Base-by-base conservation (phyloP, 2,113 vertebrate genomes). In the Bothrops jararaca region DNA sequence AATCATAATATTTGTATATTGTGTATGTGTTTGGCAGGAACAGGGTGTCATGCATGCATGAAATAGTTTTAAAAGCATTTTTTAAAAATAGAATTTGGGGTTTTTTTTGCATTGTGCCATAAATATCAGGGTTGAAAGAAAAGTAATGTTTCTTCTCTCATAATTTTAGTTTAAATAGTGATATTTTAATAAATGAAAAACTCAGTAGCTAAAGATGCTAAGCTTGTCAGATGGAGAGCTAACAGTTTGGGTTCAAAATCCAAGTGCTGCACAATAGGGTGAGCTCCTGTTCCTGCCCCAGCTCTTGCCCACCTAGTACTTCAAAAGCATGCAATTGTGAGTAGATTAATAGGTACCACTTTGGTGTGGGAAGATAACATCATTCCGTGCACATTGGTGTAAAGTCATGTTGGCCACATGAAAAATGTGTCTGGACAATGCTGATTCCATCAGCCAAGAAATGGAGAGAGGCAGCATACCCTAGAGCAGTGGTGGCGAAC, bases 181-280 rank as follows among this genome's bases (percentile, higher is more conserved):
- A 39, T 39, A 39, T 74, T 69, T 74, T 34, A 34, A 34, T 34
- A 74, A 74, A 74, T 74, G n/a, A 80, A 39, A 80, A 6, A 80
- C 11, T 4, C 4, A 1, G 60, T 12, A 69, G 4, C n/a, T 69
- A 69, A 69, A 69, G 29, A 69, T 13, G 29, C 29, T 69, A 12
- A 69, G 11, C 26, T 69, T 69, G 60, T 69, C 29, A 69, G 29
- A 11, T n/a, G 4, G 60, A 69, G 29, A 64, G 11, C 4, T 64
- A 12, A 29, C 11, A 64, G 26, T n/a, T 69, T 69, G 60, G 4
- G 29, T 69, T 69, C 29, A 1, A 69, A 29, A 29, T 29, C 29
- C 13, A 12, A n/a, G 26, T 0, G n/a, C 29, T 13, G 11, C 0
- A 0, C 1, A 10, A 26, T 29, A 0, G 60, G 4, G 12, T 69